Evolutionary conservation across 2,888 invertebrate species (phyloP), one percentile per base, ranked within the genome.

Genomic region (Selenia dentaria): DNA sequence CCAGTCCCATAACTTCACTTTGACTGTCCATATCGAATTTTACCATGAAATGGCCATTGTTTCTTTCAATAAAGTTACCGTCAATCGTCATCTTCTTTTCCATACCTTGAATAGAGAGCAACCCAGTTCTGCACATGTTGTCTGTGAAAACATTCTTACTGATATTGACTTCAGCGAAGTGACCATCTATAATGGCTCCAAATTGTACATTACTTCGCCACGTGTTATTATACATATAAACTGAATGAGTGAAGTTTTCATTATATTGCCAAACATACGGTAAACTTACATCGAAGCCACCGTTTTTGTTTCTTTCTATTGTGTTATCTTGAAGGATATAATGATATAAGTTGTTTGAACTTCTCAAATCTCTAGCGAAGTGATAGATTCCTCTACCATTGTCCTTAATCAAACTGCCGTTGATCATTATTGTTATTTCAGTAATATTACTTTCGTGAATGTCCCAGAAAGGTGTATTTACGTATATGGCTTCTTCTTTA

Each of bases 251-350:
- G 64, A 96, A 97, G 72, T 98, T 98, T 81, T 97, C 97, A 71
- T 97, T 96, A 70, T 97, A 98, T 65, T 97, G 95, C 97, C 97
- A 97, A 0, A 98, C 98, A 62, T 98, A 97, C 0, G 99, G 99
- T 24, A 99, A 83, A 6, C 94, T 93, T 2, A 99, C 92, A 66
- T 96, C 94, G 57, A 99, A 94, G 0, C 99, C 99, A 6, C 97
- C 97, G 14, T 93, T 93, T 47, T 92, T 91, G 70, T 99, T 99
- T 55, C 96, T 92, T 72, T 96, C 96, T 51, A 99, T 93, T 0
- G 95, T 94, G 48, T 96, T 96, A 67, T 97, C 96, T 75, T 96
- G 95, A 33, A 99, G 80, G 14, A 96, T 92, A 93, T 99, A 99
- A 74, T 99, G 98, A 91, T 98, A 99, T 0, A 99, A 92, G 85